Percentiles rank a stretch among this genome's conserved stretches.
phyloP scores from a whole-genome alignment of 2,113 vertebrate species.

The Gambusia affinis region DNA sequence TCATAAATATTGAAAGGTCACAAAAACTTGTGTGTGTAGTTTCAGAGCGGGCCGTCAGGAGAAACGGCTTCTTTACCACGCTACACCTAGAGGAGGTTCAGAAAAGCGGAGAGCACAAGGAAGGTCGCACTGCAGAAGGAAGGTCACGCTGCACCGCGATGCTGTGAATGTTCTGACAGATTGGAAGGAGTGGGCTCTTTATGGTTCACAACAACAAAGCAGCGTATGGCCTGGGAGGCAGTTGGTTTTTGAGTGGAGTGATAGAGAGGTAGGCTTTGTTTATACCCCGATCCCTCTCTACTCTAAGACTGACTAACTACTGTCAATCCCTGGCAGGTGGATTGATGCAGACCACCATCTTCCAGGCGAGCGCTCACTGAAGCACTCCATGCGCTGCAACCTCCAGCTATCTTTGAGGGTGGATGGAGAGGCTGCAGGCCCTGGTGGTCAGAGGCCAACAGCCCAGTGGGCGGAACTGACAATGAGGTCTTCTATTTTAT shows the following conservation, averaged over 20 bases:
- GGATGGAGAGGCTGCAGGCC: slow-evolving; percentile 14
- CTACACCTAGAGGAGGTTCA: slow-evolving; percentile 51
- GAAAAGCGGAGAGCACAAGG: slow-evolving; percentile 32
- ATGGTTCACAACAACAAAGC: background rate
- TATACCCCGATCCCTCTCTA: background rate
- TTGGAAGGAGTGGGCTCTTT: slow-evolving; percentile 23
- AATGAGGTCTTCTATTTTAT: slow-evolving; percentile 5
- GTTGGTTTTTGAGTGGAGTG: slow-evolving; percentile 9
- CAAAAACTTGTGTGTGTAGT: slow-evolving; percentile 39
- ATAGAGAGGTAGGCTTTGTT: background rate
- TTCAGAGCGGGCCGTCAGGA: slow-evolving; percentile 10
- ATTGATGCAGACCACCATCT: slow-evolving; percentile 26
- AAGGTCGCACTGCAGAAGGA: slow-evolving; percentile 21
- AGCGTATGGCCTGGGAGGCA: background rate
- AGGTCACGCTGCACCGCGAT: slow-evolving; percentile 20
- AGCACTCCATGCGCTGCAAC: background rate
- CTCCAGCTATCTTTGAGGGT: slow-evolving; percentile 29
- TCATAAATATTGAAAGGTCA: slow-evolving; percentile 67
- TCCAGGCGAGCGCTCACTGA: slow-evolving; percentile 6
- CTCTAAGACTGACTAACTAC: background rate
- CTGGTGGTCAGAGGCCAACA: no score
- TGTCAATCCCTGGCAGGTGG: slow-evolving; percentile 19
- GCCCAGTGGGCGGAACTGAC: slow-evolving; percentile 12
- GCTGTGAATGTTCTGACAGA: slow-evolving; percentile 36
- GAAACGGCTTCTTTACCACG: slow-evolving; percentile 12